Base-by-base conservation (phyloP, 1,140 invertebrate species). In the Temnothorax nylanderi region DNA sequence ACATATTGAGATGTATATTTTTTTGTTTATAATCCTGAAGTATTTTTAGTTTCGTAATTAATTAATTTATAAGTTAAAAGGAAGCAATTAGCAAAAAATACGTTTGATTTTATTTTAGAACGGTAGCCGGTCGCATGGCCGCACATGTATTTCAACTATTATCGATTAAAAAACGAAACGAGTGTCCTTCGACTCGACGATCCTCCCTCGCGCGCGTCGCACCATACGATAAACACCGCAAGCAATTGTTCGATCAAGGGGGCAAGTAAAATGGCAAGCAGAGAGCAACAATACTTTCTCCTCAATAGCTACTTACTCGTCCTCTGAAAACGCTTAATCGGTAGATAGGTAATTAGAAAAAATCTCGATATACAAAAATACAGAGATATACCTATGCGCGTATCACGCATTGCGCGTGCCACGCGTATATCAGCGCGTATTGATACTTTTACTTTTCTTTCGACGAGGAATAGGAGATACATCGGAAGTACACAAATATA, bases 311-410 rank as follows among this genome's bases (percentile, higher is more conserved):
- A 90, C 87, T 90, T 88, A 86, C 91, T 91, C 93, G 91, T 91
- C 92, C 67, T 92, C 88, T 85, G 82, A 71, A 92, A 88, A 92
- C 92, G 92, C 89, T 75, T 93, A 92, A 89, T 91, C 89, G 89
- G 82, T 92, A 58, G 37, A 65, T 77, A 78, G 88, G 89, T 89
- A 91, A 92, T 93, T 94, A 95, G 92, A 95, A 95, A 95, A 94
- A 93, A 94, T 91, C 90, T 94, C 90, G 91, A 93, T 94, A 92
- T 95, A 95, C 93, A 95, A 95, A 95, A 95, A 95, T 95, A 95
- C 93, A 93, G 92, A 93, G 92, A 93, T 88, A 88, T 91, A 90
- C 58, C 62, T 77, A 60, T 62, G 44, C 44, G 76, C 37, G 8
- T 71, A 26, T 49, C n/a, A 51, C 41, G 72, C 49, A 5, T 86